A percentile compares a stretch with the other conserved stretches of the same genome.
Evolutionary conservation across 2,888 invertebrate genomes (phyloP).

Genomic region (Drosophila sordidula): DNA sequence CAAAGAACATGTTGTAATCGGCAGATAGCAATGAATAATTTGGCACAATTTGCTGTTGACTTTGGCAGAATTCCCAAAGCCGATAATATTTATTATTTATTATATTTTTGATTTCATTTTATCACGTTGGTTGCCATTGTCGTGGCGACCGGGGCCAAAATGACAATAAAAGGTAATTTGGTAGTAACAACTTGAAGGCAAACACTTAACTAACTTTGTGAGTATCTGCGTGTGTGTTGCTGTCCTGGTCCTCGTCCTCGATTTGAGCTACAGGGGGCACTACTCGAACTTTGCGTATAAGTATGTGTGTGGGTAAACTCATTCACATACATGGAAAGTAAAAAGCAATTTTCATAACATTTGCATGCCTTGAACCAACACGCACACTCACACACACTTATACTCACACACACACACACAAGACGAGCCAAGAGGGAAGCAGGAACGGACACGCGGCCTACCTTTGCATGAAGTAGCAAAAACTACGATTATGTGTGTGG

Average conservation of each 20-base stretch:
- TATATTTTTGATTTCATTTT: constrained; percentile 34
- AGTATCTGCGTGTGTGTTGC: constrained; percentile 20
- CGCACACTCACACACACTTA: constrained; percentile 34
- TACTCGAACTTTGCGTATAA: constrained; percentile 39
- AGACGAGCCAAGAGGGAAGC: constrained; percentile 5
- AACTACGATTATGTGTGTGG: constrained; percentile 53
- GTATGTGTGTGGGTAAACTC: constrained; percentile 43
- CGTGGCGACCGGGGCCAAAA: constrained; percentile 28
- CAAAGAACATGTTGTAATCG: constrained; percentile 19
- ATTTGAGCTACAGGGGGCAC: constrained; percentile 21
- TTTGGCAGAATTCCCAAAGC: constrained; percentile 14
- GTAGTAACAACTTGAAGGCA: constrained; percentile 75
- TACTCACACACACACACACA: not conserved
- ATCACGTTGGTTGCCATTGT: constrained; percentile 56
- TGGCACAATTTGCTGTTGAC: constrained; percentile 19
- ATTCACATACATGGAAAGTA: constrained; percentile 72
- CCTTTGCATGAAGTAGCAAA: constrained; percentile 58
- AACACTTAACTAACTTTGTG: constrained; percentile 73
- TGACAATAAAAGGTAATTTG: constrained; percentile 78
- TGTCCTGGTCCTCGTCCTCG: constrained; percentile 24
- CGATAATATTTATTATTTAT: constrained; percentile 18
- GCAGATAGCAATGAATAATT: constrained; percentile 28
- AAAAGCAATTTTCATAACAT: constrained; percentile 81
- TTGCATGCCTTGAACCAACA: constrained; percentile 79
- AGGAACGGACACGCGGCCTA: constrained; percentile 66